Percentiles rank a stretch among this genome's conserved stretches.
These are phyloP conservation scores for Antheraea mylitta DNA, from an alignment of 1,140 invertebrate species.

Conservation along the genomic window DNA sequence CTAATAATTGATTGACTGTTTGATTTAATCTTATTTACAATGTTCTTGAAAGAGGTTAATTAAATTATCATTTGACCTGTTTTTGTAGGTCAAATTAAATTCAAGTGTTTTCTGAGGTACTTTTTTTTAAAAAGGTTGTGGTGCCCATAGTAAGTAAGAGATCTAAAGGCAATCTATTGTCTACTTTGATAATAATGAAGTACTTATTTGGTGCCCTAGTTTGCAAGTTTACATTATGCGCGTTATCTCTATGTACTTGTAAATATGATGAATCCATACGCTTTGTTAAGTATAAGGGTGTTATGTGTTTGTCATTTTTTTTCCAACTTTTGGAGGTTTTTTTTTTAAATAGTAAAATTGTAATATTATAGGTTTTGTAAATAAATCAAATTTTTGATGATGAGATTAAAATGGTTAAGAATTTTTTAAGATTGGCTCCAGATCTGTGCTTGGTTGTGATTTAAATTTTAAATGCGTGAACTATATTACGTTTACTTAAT, in stretches of 20 bases:
- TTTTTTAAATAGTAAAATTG: conserved; percentile 46
- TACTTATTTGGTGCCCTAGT: conserved; percentile 71
- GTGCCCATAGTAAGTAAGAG: conserved; percentile 3
- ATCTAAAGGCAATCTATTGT: conserved; percentile 3
- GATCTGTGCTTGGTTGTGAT: conserved; percentile 33
- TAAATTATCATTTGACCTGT: too few species aligned
- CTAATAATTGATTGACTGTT: too few species aligned
- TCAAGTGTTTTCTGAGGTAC: too few species aligned
- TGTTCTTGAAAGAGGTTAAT: too few species aligned
- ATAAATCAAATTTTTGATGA: conserved; percentile 39
- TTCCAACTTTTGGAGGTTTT: conserved; percentile 70
- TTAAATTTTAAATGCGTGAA: conserved; percentile 8
- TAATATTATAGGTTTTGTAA: conserved; percentile 56
- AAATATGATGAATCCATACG: conserved; percentile 76
- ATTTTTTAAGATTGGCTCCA: conserved; percentile 26
- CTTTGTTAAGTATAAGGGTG: conserved; percentile 74
- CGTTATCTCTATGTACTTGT: conserved; percentile 64
- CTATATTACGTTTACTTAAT: conserved; percentile 1
- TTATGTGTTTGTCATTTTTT: conserved; percentile 77
- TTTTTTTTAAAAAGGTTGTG: not conserved
- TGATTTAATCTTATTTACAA: too few species aligned
- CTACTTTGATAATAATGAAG: conserved; percentile 37
- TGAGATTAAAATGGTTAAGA: conserved; percentile 53
- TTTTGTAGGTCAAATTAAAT: too few species aligned
- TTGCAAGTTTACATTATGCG: conserved; percentile 63